Conservation (phyloP, 2,888 invertebrate species). For the Nomada fabriciana region DNA sequence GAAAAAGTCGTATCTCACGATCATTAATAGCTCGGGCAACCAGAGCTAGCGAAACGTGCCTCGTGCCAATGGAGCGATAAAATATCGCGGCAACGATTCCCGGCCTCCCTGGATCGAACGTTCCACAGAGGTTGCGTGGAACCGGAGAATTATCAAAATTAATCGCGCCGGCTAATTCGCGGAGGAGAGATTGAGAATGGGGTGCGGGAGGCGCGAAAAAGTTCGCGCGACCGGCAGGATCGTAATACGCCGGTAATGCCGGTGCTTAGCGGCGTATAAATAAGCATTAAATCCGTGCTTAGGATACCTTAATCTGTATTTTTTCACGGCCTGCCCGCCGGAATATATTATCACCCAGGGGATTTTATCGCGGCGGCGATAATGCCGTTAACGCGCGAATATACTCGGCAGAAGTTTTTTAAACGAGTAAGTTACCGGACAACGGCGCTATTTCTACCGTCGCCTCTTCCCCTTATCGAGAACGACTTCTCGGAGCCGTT, state of each 20-base stretch:
- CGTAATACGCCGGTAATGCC: slow-evolving; percentile 83
- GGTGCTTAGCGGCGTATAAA: slow-evolving; percentile 84
- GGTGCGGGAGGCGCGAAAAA: slow-evolving; percentile 56
- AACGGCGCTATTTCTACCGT: slow-evolving; percentile 32
- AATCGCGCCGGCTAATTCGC: slow-evolving; percentile 32
- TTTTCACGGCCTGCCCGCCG: slow-evolving; percentile 74
- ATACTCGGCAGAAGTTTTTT: slow-evolving; percentile 66
- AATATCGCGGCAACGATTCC: background rate
- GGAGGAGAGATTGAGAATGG: slow-evolving; percentile 4
- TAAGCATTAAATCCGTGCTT: slow-evolving; percentile 84
- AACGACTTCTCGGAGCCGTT: background rate
- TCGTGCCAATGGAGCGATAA: background rate
- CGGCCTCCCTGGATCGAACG: background rate
- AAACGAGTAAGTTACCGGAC: slow-evolving; percentile 54
- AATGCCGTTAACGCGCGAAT: slow-evolving; percentile 74
- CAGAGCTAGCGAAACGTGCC: slow-evolving; percentile 23
- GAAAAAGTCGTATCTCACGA: slow-evolving; percentile 44
- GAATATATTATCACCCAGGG: slow-evolving; percentile 82
- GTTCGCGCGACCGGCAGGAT: slow-evolving; percentile 68
- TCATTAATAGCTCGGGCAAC: slow-evolving; percentile 24
- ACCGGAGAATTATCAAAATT: slow-evolving; percentile 30
- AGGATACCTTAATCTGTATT: slow-evolving; percentile 83
- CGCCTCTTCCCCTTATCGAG: slow-evolving; percentile 23
- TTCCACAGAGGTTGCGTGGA: background rate
- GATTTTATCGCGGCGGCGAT: slow-evolving; percentile 80